Percentiles rank a stretch among this genome's conserved stretches.
These are phyloP conservation scores for Blomia tropicalis DNA, from an alignment of 2,888 invertebrate genomes.

Conservation along the genomic window DNA sequence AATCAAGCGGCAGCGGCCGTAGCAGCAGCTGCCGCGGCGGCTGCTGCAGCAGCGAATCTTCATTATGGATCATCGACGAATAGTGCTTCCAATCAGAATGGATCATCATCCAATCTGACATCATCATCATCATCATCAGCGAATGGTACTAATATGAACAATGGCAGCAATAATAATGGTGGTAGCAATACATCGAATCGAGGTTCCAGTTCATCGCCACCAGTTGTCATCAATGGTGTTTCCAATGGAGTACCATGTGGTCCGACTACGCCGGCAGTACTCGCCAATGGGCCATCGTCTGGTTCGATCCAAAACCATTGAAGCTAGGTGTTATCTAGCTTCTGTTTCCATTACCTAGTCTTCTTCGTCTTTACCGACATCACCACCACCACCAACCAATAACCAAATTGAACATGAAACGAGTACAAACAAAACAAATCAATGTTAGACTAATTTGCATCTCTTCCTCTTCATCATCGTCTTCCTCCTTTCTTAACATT, in stretches of 20 bases:
- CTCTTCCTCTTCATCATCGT: too few relatives aligned
- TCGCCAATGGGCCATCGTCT: constrained; percentile 3
- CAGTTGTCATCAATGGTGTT: constrained; percentile 2
- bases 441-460: too few relatives aligned
- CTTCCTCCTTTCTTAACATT: too few relatives aligned
- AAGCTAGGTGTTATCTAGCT: too few relatives aligned
- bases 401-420: too few relatives aligned
- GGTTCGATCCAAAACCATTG: too few relatives aligned
- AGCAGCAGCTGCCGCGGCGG: not conserved
- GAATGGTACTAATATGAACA: not conserved
- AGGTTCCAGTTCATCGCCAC: not conserved
- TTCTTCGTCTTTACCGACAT: too few relatives aligned
- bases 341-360: too few relatives aligned
- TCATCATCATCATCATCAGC: not conserved
- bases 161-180: not conserved
- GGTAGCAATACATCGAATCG: not conserved
- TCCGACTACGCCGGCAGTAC: not conserved
- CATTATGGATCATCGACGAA: not conserved
- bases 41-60: not conserved
- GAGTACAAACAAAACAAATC: too few relatives aligned
- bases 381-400: too few relatives aligned
- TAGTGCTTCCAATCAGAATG: not conserved
- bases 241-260: not conserved
- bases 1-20: constrained; percentile 9
- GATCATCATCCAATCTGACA: not conserved